Conservation (phyloP, 1,140 invertebrate genomes). For the Listronotus bonariensis region DNA sequence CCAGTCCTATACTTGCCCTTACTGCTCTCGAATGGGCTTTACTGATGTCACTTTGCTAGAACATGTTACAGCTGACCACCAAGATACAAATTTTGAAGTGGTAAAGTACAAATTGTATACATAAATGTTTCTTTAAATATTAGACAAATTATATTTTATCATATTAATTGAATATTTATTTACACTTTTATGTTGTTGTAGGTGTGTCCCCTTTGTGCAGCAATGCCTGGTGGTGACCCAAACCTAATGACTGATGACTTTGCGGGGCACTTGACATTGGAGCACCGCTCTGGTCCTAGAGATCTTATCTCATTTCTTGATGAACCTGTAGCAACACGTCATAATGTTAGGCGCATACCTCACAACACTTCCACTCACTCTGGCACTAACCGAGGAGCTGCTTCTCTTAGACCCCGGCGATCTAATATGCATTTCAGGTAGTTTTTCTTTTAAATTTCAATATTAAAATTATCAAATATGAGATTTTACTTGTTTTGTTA, state of each 20-base stretch:
- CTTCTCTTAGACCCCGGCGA: constrained; percentile 68
- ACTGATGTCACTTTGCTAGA: constrained; percentile 90
- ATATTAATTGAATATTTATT: too few relatives aligned
- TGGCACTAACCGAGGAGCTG: constrained; percentile 58
- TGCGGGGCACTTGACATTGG: constrained; percentile 91
- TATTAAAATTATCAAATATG: too few relatives aligned
- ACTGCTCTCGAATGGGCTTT: constrained; percentile 94
- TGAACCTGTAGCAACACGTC: constrained; percentile 72
- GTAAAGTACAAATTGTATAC: constrained; percentile 57
- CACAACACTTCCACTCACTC: constrained; percentile 72
- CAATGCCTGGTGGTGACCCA: constrained; percentile 92
- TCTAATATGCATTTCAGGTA: constrained; percentile 91
- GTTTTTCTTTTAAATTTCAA: constrained; percentile 21
- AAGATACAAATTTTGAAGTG: constrained; percentile 85
- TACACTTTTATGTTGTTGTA: constrained; percentile 45
- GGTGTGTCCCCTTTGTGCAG: constrained; percentile 96
- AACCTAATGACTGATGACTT: constrained; percentile 98
- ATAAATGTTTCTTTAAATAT: too few relatives aligned
- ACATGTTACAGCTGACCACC: constrained; percentile 88
- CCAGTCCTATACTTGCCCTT: constrained; percentile 95
- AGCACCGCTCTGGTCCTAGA: constrained; percentile 86
- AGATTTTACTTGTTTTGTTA: too few relatives aligned
- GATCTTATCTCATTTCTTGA: constrained; percentile 89
- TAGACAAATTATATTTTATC: too few relatives aligned
- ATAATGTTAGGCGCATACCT: constrained; percentile 82